phyloP scores from a whole-genome alignment of 2,888 invertebrate genomes.

The Tromatobia lineatoria region DNA sequence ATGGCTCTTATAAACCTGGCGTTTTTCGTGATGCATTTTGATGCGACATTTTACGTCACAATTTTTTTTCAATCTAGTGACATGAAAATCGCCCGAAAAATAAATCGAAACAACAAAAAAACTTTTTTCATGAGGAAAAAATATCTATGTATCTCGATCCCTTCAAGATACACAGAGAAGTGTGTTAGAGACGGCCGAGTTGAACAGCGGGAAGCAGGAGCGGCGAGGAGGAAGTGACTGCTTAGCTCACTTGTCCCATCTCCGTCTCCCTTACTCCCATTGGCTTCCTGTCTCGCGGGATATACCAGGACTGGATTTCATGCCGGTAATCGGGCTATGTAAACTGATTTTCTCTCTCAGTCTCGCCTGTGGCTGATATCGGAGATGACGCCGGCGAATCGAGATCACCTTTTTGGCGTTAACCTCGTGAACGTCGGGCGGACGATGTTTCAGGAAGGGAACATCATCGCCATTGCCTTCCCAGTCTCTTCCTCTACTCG shows the following conservation, averaged over 20 bases:
- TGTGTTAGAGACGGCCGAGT: constrained; percentile 22
- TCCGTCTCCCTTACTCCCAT: neutral
- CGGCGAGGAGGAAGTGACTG: constrained; percentile 4
- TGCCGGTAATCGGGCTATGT: constrained; percentile 60
- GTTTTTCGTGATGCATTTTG: no score
- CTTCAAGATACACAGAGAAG: neutral
- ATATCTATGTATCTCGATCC: neutral
- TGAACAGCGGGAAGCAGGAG: constrained; percentile 23
- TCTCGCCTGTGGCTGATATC: constrained; percentile 34
- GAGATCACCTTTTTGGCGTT: constrained; percentile 59
- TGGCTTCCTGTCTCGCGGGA: constrained; percentile 44
- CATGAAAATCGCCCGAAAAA: no score
- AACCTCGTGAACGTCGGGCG: constrained; percentile 54
- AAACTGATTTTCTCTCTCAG: constrained; percentile 60
- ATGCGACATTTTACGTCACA: no score
- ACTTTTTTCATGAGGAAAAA: no score
- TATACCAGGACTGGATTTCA: constrained; percentile 39
- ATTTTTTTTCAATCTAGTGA: no score
- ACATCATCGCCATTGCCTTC: constrained; percentile 28
- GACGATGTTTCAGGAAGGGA: constrained; percentile 42
- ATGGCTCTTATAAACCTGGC: no score
- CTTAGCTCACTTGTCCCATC: constrained; percentile 9
- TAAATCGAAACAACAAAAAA: no score
- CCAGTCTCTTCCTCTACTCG: constrained; percentile 19
- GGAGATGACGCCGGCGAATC: constrained; percentile 48